A percentile compares a stretch with the other conserved stretches of the same genome.
phyloP scores from a whole-genome alignment of 2,888 invertebrate species.

The Pollenia angustigena region DNA sequence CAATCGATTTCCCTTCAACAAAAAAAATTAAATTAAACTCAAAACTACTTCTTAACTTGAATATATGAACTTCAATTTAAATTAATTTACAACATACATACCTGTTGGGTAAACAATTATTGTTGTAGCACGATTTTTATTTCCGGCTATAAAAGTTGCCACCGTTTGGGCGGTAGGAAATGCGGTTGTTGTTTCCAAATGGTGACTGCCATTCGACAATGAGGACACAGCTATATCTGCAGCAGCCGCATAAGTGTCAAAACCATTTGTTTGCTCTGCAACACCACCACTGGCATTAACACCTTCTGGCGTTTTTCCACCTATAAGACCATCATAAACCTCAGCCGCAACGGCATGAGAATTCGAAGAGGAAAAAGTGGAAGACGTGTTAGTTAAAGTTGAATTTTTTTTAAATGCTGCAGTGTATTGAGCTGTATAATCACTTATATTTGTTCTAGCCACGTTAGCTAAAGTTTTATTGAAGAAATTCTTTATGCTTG shows the following conservation, averaged over 20 bases:
- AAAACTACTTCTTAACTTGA: neutral
- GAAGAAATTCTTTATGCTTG: slow-evolving; percentile 75
- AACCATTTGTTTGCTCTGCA: slow-evolving; percentile 67
- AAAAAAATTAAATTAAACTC: neutral
- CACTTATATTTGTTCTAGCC: slow-evolving; percentile 75
- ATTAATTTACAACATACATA: slow-evolving; percentile 83
- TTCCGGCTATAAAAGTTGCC: slow-evolving; percentile 83
- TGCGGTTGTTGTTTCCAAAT: slow-evolving; percentile 72
- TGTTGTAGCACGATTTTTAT: slow-evolving; percentile 90
- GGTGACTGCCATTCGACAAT: slow-evolving; percentile 68
- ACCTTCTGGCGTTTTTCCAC: slow-evolving; percentile 17
- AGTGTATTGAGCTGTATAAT: slow-evolving; percentile 75
- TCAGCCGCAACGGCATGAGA: slow-evolving; percentile 52
- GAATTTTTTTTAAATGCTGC: slow-evolving; percentile 54
- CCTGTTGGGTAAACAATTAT: slow-evolving; percentile 90
- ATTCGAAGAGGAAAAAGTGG: neutral
- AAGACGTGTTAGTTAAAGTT: neutral
- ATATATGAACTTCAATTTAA: neutral
- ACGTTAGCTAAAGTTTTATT: slow-evolving; percentile 78
- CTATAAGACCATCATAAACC: slow-evolving; percentile 58
- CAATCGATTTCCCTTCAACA: too few species aligned
- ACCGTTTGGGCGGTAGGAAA: slow-evolving; percentile 81
- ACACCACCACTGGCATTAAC: slow-evolving; percentile 73
- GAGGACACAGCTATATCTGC: slow-evolving; percentile 62
- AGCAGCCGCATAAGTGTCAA: slow-evolving; percentile 72